Evolutionary conservation across 2,888 invertebrate genomes (phyloP).

Genomic region (Gandaritis pyraliata): DNA sequence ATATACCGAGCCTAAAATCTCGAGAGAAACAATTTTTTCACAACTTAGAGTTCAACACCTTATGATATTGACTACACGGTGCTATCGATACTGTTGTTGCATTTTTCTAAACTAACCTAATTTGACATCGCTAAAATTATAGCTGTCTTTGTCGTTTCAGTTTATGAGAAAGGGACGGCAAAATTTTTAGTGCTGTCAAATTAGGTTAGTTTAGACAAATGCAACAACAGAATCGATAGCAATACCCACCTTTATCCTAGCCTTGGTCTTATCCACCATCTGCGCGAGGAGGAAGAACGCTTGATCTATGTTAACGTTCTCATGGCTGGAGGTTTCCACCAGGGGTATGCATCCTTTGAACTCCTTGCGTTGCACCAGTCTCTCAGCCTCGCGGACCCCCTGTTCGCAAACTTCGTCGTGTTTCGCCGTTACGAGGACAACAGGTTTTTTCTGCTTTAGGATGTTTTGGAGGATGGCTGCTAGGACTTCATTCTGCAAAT

Average conservation of each 20-base stretch:
- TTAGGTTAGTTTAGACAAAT: too few relatives aligned
- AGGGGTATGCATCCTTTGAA: constrained; percentile 94
- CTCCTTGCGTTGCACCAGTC: constrained; percentile 93
- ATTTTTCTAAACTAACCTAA: too few relatives aligned
- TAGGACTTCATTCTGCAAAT: constrained; percentile 87
- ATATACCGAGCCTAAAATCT: too few relatives aligned
- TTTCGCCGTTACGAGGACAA: constrained; percentile 97
- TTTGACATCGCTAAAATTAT: too few relatives aligned
- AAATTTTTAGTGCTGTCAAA: too few relatives aligned
- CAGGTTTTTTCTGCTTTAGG: constrained; percentile 96
- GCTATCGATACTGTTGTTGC: too few relatives aligned
- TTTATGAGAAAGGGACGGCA: too few relatives aligned
- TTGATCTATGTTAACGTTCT: constrained; percentile 97
- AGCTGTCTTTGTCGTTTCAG: too few relatives aligned
- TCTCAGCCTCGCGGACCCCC: constrained; percentile 94
- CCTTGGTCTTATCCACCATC: constrained; percentile 95
- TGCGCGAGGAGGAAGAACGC: constrained; percentile 96
- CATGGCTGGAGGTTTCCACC: constrained; percentile 97
- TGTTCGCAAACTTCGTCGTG: constrained; percentile 96
- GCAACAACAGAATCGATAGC: too few relatives aligned
- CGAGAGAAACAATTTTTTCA: too few relatives aligned
- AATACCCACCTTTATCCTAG: constrained; percentile 82
- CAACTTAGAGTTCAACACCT: too few relatives aligned
- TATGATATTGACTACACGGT: too few relatives aligned
- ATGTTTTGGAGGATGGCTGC: constrained; percentile 93